Evolutionary conservation across 2,113 vertebrate genomes (phyloP).

Genomic region (Dromas ardeola): DNA sequence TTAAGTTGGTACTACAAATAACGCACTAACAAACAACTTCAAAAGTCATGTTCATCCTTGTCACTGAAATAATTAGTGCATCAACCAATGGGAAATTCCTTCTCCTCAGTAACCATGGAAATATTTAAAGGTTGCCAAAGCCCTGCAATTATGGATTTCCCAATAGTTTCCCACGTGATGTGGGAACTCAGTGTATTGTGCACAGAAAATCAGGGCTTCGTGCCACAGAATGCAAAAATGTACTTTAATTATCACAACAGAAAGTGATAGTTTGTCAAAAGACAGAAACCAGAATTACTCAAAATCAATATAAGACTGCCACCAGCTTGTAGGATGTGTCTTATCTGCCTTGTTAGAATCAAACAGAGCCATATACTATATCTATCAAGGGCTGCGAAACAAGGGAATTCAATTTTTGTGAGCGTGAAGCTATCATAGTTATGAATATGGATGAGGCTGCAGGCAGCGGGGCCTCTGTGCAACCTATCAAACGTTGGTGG

Average conservation of each 20-base stretch:
- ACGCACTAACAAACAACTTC: background rate
- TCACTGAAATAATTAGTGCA: background rate
- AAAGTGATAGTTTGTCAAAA: background rate
- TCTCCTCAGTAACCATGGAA: constrained; percentile 43
- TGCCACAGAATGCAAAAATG: background rate
- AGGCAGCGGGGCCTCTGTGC: background rate
- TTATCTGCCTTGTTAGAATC: background rate
- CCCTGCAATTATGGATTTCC: constrained; percentile 28
- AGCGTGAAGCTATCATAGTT: background rate
- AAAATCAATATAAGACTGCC: constrained; percentile 30
- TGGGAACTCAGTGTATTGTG: background rate
- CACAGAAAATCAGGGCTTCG: background rate
- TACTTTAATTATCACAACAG: constrained; percentile 22
- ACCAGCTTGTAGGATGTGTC: background rate
- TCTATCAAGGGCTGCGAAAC: background rate
- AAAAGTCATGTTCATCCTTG: constrained; percentile 15
- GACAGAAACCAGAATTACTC: background rate
- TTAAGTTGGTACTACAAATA: background rate
- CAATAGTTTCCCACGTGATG: background rate
- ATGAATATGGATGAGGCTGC: constrained; percentile 24
- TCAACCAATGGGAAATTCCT: constrained; percentile 11
- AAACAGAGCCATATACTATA: background rate
- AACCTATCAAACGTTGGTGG: background rate
- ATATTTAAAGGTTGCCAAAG: constrained; percentile 19
- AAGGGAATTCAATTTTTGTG: background rate